Conservation (phyloP, 2,797 vertebrate genomes). For the Urocyon cinereoargenteus region DNA sequence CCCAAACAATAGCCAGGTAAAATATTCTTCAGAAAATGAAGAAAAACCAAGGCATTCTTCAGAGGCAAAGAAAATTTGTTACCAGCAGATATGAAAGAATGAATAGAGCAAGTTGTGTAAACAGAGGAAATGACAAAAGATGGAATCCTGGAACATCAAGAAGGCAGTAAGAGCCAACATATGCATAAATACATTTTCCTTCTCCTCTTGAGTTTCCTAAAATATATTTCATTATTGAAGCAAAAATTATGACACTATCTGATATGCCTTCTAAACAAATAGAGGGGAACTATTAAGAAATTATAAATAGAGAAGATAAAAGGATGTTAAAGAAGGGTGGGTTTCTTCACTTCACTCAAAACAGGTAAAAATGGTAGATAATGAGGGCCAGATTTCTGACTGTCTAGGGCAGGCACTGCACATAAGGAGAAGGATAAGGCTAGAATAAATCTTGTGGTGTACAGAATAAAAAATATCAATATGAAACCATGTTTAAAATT, state of each 20-base stretch:
- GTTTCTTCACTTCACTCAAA: not conserved
- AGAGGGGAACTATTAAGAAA: not conserved
- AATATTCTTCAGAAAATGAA: not conserved
- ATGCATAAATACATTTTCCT: not conserved
- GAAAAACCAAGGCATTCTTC: not conserved
- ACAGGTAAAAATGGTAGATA: not conserved
- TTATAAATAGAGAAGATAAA: not conserved
- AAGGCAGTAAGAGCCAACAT: not conserved
- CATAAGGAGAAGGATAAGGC: not conserved
- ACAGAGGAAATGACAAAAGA: not conserved
- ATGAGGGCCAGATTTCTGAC: not conserved
- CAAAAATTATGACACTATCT: not conserved
- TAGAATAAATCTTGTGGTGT: not conserved
- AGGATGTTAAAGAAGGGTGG: not conserved
- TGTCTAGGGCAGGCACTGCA: not conserved
- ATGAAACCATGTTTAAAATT: not conserved
- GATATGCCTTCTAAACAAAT: not conserved
- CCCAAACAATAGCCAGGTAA: not conserved
- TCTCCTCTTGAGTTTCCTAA: not conserved
- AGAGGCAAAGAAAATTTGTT: not conserved
- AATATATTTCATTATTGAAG: not conserved
- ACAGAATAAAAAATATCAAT: not conserved
- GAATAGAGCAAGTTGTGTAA: not conserved
- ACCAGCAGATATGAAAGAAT: not conserved
- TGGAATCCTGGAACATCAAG: not conserved